Base-by-base conservation (phyloP, 2,888 invertebrate genomes). In the Laothoe populi region DNA sequence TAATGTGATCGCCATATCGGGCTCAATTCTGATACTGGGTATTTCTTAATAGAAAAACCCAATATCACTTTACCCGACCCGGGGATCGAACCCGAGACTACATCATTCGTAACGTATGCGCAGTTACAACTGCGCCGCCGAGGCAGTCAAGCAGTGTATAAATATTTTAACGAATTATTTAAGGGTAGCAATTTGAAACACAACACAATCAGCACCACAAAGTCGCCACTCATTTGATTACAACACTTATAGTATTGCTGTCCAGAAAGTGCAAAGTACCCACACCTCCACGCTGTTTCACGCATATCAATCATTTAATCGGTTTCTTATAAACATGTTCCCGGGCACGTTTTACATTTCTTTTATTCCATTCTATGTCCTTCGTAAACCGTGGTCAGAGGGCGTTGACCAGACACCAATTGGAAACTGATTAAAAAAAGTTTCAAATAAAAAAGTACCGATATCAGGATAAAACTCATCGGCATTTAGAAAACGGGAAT, bases 401-500 rank as follows among this genome's bases (percentile, higher is more conserved):
- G 21, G 60, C 63, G 48, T 45, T 60, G 57, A 63, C 63, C 57
- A 59, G 63, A 61, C 63, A 44, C 63, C 58, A 61, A 67, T 61
- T 58, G 62, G 31, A 42, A 45, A 46, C 21, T 61, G 49, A 62
- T 62, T 35, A 60, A 70, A 71, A 73, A 73, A 73, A 68, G 68
- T 73, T 72, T 69, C 63, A 72, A 72, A 65, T 77, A 80, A 81
- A 77, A 70, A 73, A 67, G 67, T 72, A 66, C 64, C 63, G 67
- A 72, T 74, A 71, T 74, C 76, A 74, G 65, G 70, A 73, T 77
- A 73, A 79, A 81, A 78, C 77, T 81, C 82, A 80, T 82, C 81
- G 78, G 66, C 71, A 75, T 80, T 78, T 81, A 68, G 69, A 77
- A 78, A 77, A 74, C 73, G 69, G 72, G 78, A 81, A 84, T 86